A percentile compares a stretch with the other conserved stretches of the same genome.
phyloP scores from a whole-genome alignment of 2,113 vertebrate species.

The Mastomys natalensis region DNA sequence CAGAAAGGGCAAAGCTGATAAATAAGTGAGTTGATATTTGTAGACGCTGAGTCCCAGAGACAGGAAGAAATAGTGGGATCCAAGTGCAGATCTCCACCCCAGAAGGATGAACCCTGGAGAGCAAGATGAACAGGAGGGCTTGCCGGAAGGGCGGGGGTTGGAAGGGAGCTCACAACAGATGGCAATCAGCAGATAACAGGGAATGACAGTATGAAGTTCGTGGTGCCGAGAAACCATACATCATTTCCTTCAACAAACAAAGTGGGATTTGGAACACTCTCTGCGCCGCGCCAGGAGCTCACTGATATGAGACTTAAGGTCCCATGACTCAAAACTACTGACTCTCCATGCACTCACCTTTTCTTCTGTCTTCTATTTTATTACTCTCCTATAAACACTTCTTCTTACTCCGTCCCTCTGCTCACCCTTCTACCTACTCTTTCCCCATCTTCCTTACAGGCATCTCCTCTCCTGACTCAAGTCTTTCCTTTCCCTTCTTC shows the following conservation, averaged over 20 bases:
- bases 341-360: neutral
- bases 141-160: neutral
- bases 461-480: neutral
- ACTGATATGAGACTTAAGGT: neutral
- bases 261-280: neutral
- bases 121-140: neutral
- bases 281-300: neutral
- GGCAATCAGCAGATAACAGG: neutral
- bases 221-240: neutral
- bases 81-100: neutral
- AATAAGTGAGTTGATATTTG: constrained; percentile 37
- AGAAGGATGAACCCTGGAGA: neutral
- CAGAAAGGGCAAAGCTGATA: neutral
- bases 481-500: neutral
- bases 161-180: neutral
- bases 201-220: neutral
- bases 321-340: neutral
- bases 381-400: neutral
- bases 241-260: constrained; percentile 49
- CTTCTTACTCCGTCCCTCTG: neutral
- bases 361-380: neutral
- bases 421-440: neutral
- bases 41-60: neutral
- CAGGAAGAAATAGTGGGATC: neutral
- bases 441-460: neutral